These are phyloP conservation scores for Champsocephalus esox DNA, from an alignment of 2,797 vertebrate genomes.

Conservation along the genomic window DNA sequence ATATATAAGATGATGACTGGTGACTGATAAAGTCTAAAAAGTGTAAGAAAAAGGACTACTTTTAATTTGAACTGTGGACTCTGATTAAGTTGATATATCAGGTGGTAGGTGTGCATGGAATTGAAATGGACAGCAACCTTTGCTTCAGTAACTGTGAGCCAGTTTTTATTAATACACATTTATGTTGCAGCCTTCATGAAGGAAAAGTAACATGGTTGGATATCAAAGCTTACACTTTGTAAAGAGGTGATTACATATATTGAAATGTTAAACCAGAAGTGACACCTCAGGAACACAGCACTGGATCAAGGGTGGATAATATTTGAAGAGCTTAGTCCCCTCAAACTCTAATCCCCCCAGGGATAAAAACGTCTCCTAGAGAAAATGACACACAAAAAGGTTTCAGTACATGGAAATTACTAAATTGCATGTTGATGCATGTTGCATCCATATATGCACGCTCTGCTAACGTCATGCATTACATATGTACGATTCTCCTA, in stretches of 20 bases:
- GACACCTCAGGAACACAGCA: constrained; percentile 37
- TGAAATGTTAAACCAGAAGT: constrained; percentile 29
- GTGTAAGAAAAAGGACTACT: neutral
- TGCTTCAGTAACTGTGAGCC: neutral
- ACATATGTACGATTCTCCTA: neutral
- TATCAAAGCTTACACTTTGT: neutral
- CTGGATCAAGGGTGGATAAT: constrained; percentile 43
- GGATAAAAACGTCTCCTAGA: constrained; percentile 32
- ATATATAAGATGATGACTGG: neutral
- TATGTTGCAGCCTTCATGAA: neutral
- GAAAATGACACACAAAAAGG: constrained; percentile 22
- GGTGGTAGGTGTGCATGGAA: neutral
- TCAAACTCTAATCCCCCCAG: constrained; percentile 37
- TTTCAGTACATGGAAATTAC: constrained; percentile 6
- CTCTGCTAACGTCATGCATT: neutral
- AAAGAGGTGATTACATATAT: constrained; percentile 20
- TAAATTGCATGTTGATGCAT: constrained; percentile 9
- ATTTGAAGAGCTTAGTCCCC: constrained; percentile 51
- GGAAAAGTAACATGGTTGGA: neutral
- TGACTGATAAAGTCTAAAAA: neutral
- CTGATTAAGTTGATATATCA: neutral
- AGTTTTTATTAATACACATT: neutral
- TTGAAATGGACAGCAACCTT: neutral
- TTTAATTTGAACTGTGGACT: neutral
- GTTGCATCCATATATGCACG: neutral